Conservation (phyloP, 2,113 vertebrate genomes). For the Tachycineta bicolor region DNA sequence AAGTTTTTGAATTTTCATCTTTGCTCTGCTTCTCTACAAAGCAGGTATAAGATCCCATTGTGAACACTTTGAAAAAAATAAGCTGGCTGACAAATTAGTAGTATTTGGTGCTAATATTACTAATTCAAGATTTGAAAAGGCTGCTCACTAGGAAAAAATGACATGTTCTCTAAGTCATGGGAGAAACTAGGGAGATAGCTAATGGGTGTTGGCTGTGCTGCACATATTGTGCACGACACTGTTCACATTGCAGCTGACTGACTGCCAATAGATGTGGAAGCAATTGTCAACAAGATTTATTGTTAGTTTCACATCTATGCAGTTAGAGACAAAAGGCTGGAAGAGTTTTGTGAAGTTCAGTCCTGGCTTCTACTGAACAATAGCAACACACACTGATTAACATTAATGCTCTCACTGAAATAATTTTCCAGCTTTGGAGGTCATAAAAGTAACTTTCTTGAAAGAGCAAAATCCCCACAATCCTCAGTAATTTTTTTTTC, state of each 20-base stretch:
- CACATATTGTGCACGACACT: conserved; percentile 48
- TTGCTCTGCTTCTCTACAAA: conserved; percentile 45
- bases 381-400: conserved; percentile 62
- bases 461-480: neutral
- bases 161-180: conserved; percentile 72
- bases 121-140: conserved; percentile 77
- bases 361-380: conserved; percentile 52
- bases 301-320: conserved; percentile 74
- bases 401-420: conserved; percentile 54
- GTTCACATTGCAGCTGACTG: conserved; percentile 72
- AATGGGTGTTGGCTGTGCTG: conserved; percentile 73
- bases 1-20: conserved; percentile 64
- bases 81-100: conserved; percentile 74
- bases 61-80: conserved; percentile 69
- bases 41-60: conserved; percentile 66
- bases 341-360: conserved; percentile 68
- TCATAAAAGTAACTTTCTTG: conserved; percentile 32
- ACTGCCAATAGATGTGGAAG: conserved; percentile 76
- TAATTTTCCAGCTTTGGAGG: conserved; percentile 43
- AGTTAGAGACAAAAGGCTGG: conserved; percentile 67
- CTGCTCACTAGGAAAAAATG: conserved; percentile 76
- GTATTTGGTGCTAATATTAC: conserved; percentile 79
- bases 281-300: conserved; percentile 79
- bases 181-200: conserved; percentile 80
- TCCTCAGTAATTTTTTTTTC: neutral